phyloP scores from a whole-genome alignment of 2,113 vertebrate genomes.

The Semnopithecus entellus region DNA sequence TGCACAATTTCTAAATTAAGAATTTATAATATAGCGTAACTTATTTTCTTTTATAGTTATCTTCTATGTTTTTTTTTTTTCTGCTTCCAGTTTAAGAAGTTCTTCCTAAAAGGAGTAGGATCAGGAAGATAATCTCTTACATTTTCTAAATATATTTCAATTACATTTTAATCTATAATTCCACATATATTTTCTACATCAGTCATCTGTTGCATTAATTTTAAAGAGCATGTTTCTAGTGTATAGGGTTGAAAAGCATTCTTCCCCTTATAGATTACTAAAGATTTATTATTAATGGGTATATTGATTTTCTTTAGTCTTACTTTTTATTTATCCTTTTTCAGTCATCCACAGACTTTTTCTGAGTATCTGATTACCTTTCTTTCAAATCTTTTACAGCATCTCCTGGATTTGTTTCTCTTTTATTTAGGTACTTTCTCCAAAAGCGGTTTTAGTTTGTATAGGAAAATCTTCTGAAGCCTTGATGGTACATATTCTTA shows the following conservation, averaged over 20 bases:
- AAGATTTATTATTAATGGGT: not conserved
- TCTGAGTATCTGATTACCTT: not conserved
- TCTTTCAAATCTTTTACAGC: not conserved
- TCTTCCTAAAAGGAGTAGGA: not conserved
- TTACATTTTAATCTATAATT: not conserved
- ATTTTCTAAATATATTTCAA: not conserved
- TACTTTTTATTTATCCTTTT: not conserved
- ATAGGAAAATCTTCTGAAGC: slow-evolving; percentile 9
- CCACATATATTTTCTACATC: not conserved
- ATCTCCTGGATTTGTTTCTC: not conserved
- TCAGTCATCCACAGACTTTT: not conserved
- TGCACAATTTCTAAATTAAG: not conserved
- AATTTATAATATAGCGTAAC: not conserved
- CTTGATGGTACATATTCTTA: not conserved
- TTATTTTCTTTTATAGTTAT: not conserved
- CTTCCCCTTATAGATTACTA: not conserved
- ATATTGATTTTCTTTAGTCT: not conserved
- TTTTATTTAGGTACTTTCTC: slow-evolving; percentile 12
- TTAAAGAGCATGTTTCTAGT: not conserved
- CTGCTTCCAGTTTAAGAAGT: not conserved
- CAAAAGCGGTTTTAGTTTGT: not conserved
- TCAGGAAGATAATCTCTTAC: not conserved
- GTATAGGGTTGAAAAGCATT: not conserved
- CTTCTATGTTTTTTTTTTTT: slow-evolving; percentile 2
- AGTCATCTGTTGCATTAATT: not conserved